A percentile compares a stretch with the other conserved stretches of the same genome.
Conservation (phyloP, 2,113 vertebrate genomes). For the Telmatochromis bifrenatus region DNA sequence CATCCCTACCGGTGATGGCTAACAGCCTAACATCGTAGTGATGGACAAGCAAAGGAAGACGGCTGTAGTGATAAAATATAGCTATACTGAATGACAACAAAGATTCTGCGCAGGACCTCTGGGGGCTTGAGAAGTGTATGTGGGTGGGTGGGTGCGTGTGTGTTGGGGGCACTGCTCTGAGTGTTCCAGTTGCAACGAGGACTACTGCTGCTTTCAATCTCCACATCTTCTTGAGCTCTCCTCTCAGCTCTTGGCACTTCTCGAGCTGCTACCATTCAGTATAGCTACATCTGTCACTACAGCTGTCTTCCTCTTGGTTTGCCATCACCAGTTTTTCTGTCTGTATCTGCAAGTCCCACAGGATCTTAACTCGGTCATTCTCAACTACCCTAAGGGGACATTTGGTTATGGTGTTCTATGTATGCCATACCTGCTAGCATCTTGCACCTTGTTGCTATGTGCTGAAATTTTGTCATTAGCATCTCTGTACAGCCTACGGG, state of each 20-base stretch:
- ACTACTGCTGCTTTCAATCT: not conserved
- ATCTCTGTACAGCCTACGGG: not conserved
- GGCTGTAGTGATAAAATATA: not conserved
- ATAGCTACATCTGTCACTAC: not conserved
- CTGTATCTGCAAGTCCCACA: not conserved
- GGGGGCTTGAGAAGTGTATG: not conserved
- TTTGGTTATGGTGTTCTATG: not conserved
- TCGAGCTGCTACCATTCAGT: not conserved
- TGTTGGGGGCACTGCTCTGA: not conserved
- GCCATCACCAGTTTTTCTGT: not conserved
- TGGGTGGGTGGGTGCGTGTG: not conserved
- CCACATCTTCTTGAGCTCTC: not conserved
- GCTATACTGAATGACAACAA: not conserved
- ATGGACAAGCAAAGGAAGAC: not conserved
- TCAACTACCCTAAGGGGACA: not conserved
- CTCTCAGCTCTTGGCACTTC: not conserved
- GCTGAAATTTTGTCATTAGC: not conserved
- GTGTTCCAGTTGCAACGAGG: not conserved
- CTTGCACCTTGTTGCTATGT: not conserved
- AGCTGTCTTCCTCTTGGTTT: not conserved
- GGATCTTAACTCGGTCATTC: not conserved
- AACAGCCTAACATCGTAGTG: not conserved
- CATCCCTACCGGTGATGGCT: not conserved
- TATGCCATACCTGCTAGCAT: not conserved
- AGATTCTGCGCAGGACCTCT: not conserved